A percentile compares a stretch with the other conserved stretches of the same genome.
Evolutionary conservation across 1,140 invertebrate genomes (phyloP).

Genomic region (Bombus waltoni): DNA sequence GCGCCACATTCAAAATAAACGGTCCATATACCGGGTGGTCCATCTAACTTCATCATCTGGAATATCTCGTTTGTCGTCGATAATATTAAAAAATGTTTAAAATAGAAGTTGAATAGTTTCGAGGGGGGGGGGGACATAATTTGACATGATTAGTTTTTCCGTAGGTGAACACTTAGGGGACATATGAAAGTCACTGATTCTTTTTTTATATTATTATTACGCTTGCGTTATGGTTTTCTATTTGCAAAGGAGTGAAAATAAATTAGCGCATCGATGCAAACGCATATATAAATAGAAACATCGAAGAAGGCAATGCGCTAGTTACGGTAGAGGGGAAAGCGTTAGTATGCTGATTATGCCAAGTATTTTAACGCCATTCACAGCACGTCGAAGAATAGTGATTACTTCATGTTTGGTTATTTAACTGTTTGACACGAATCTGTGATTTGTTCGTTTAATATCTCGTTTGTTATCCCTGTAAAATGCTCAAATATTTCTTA

Average conservation of each 20-base stretch:
- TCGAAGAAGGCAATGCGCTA: background rate
- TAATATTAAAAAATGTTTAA: too few species aligned
- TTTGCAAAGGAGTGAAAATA: background rate
- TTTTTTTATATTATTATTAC: background rate
- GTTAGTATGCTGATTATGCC: constrained; percentile 7
- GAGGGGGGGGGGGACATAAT: too few species aligned
- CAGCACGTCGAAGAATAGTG: background rate
- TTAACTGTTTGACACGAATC: constrained; percentile 1
- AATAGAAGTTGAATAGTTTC: too few species aligned
- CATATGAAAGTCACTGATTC: too few species aligned
- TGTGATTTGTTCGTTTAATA: background rate
- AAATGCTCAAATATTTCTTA: background rate
- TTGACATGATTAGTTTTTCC: too few species aligned
- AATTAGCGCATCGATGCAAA: background rate
- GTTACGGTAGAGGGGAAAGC: background rate
- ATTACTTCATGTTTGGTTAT: constrained; percentile 24
- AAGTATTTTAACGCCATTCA: constrained; percentile 22
- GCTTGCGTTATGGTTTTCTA: background rate
- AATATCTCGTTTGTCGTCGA: too few species aligned
- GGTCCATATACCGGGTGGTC: too few species aligned
- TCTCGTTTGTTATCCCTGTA: background rate
- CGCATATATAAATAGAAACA: background rate
- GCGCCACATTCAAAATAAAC: too few species aligned
- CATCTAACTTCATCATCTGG: too few species aligned
- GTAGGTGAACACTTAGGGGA: too few species aligned